Percentiles rank a stretch among this genome's conserved stretches.
phyloP scores from a whole-genome alignment of 2,113 vertebrate species.

The Cathartes aura region DNA sequence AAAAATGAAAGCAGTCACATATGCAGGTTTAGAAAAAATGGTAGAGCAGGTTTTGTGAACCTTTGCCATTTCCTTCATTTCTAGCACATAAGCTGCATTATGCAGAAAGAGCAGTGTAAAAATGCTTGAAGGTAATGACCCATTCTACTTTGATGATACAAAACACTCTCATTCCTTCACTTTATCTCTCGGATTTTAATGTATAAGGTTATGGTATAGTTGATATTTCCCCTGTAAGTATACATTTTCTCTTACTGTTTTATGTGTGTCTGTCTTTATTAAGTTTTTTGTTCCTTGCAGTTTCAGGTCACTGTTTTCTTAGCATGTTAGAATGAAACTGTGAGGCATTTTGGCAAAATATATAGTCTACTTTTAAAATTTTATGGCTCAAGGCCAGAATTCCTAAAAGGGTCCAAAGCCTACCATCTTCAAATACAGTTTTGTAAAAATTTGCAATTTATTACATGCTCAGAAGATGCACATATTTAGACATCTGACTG shows the following conservation, averaged over 20 bases:
- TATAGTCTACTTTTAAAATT: not conserved
- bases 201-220: not conserved
- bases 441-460: not conserved
- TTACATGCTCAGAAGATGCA: not conserved
- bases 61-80: not conserved
- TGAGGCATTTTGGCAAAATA: not conserved
- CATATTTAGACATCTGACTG: not conserved
- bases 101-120: not conserved
- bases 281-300: not conserved
- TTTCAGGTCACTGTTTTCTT: not conserved
- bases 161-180: not conserved
- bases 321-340: not conserved
- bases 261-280: not conserved
- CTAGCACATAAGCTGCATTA: not conserved
- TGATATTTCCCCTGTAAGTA: not conserved
- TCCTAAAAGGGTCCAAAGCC: not conserved
- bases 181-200: not conserved
- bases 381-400: not conserved
- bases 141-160: not conserved
- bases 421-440: not conserved
- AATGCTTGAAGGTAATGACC: not conserved
- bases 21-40: not conserved
- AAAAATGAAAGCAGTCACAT: not conserved
- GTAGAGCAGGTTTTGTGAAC: not conserved
- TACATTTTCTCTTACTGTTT: not conserved